Percentiles rank a stretch among this genome's conserved stretches.
Evolutionary conservation across 2,113 vertebrate genomes (phyloP).

Genomic region (Tragelaphus buxtoni): DNA sequence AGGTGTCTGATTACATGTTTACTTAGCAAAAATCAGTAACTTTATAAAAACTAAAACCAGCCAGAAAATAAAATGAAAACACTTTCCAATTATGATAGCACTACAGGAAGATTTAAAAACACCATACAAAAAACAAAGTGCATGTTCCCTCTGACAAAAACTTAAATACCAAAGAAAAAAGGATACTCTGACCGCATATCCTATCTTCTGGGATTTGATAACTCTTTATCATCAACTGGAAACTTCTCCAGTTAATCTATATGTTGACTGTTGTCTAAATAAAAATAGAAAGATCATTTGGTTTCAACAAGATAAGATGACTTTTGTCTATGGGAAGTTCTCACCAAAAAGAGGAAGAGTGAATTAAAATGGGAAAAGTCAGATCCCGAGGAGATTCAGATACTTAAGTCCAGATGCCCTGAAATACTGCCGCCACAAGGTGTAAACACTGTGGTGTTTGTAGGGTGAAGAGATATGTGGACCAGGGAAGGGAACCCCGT

Average conservation of each 20-base stretch:
- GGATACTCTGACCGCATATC: neutral
- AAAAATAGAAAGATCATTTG: neutral
- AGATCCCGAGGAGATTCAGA: neutral
- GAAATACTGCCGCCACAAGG: neutral
- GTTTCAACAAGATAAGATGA: neutral
- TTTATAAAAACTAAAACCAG: neutral
- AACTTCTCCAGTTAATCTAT: neutral
- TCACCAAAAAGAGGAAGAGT: neutral
- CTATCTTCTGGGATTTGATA: neutral
- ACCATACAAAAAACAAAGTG: neutral
- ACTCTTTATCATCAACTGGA: neutral
- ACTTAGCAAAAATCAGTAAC: neutral
- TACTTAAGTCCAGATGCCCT: neutral
- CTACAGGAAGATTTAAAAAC: neutral
- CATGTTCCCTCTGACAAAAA: neutral
- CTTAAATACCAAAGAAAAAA: neutral
- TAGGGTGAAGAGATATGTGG: neutral
- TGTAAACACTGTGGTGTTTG: neutral
- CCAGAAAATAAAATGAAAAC: neutral
- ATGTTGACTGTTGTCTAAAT: neutral
- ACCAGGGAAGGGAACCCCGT: rapidly evolving
- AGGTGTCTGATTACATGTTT: neutral
- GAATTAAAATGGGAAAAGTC: neutral
- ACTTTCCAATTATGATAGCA: neutral
- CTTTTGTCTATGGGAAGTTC: neutral